phyloP scores from a whole-genome alignment of 2,888 invertebrate genomes.

The Caradrina kadenii region DNA sequence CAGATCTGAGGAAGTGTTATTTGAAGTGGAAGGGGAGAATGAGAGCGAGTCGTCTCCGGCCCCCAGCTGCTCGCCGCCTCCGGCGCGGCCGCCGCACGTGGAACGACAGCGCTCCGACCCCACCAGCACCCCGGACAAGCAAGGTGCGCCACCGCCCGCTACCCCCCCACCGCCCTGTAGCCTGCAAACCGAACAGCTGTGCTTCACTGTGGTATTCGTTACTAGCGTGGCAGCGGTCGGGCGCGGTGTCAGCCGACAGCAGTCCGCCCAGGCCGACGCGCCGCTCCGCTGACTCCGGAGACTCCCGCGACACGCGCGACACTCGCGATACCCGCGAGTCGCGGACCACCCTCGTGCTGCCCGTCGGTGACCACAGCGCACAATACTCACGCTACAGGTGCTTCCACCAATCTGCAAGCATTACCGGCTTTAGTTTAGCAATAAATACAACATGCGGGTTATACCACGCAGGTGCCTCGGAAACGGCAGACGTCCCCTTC shows the following conservation, averaged over 20 bases:
- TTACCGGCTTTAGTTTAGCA: background rate
- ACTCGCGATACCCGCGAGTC: constrained; percentile 59
- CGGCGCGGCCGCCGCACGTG: constrained; percentile 44
- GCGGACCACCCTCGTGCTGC: constrained; percentile 71
- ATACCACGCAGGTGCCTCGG: constrained; percentile 63
- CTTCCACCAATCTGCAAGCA: background rate
- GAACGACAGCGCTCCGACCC: constrained; percentile 58
- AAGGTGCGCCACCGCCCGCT: constrained; percentile 13
- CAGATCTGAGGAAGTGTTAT: constrained; percentile 80
- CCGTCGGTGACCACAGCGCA: background rate
- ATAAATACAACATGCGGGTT: too few relatives aligned
- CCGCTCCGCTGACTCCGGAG: constrained; percentile 68
- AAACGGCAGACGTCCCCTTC: constrained; percentile 72
- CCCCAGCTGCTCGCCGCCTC: constrained; percentile 43
- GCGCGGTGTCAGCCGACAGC: constrained; percentile 80
- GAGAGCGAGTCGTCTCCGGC: constrained; percentile 71
- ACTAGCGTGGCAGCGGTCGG: constrained; percentile 75
- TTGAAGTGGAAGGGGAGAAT: constrained; percentile 80
- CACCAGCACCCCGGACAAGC: constrained; percentile 29
- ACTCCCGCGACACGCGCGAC: constrained; percentile 73
- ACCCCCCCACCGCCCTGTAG: background rate
- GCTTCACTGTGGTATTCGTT: constrained; percentile 21
- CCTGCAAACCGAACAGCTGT: background rate
- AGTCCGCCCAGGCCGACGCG: constrained; percentile 71
- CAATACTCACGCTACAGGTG: constrained; percentile 84